Base-by-base conservation (phyloP, 2,113 vertebrate species). In the Progne subis region DNA sequence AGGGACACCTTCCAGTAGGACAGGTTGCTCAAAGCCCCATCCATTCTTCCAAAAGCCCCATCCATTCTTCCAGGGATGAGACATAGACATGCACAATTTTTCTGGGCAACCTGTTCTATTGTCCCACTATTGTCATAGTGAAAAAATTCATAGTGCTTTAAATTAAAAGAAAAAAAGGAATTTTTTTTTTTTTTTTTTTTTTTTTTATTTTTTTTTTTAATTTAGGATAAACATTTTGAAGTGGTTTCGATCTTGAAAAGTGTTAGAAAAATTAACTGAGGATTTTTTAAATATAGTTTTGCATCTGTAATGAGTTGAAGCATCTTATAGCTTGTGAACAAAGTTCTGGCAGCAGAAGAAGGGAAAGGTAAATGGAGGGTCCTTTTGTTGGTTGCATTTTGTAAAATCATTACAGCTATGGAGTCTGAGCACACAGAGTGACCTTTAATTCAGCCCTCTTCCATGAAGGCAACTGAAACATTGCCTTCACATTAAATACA, bases 161-260 rank as follows among this genome's bases (percentile, higher is more conserved):
- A 64, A 44, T 32, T 3, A 55, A 77, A 67, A 16, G 2, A 2
- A 2, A 47, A 79, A 75, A 43, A 2, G 1, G 1, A 1, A 52
- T 37, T 37, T 9, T 37, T 9, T 9, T 4, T 37, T 37, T 37
- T 9, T 37, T 37, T 37, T 9, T 37, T 9, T 37, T 4, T 37
- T 37, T 37, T 9, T 37, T 37, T 37, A 4, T 37, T 57, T n/a
- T 16, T 67, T 46, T 10, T 14, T 46, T 14, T 3, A 44, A 28
- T 31, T 19, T 34, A 26, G 1, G 9, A 23, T 21, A 34, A 74
- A 65, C 44, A 56, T 21, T 69, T 86, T 29, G 9, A 60, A 60
- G 15, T 67, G 6, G 7, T 69, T 64, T 41, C 16, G 5, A 18
- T 49, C 61, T 77, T 57, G 18, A 81, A 89, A 69, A 77, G 19